Conservation (phyloP, 2,797 vertebrate genomes). For the Myotis planiceps region DNA sequence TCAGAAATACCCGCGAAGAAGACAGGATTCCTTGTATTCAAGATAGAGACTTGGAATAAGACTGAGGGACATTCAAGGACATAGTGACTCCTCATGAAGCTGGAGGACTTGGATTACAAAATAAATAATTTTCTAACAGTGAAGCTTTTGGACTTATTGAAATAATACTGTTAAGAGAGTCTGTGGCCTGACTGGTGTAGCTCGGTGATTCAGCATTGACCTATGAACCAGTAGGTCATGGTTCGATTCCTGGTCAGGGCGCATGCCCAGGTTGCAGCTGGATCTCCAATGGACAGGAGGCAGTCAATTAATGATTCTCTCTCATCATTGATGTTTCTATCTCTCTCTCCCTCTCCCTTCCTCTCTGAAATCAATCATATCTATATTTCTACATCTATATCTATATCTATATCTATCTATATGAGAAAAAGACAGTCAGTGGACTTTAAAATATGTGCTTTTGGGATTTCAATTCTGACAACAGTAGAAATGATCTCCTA, state of each 20-base stretch:
- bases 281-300: no score
- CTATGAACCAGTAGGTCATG: no score
- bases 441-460: neutral
- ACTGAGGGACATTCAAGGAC: neutral
- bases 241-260: no score
- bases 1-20: neutral
- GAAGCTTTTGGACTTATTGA: neutral
- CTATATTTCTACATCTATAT: no score
- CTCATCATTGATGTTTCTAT: no score
- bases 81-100: neutral
- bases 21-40: neutral
- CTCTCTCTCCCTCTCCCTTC: no score
- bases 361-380: no score
- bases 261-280: no score
- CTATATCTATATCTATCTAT: no score
- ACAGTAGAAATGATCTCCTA: neutral
- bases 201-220: no score
- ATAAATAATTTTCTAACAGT: neutral
- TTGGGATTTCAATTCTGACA: conserved; percentile 34
- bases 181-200: neutral
- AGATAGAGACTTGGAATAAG: neutral
- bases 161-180: neutral
- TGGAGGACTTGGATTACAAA: neutral
- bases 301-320: no score
- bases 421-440: neutral